Conservation (phyloP, 2,797 vertebrate species). For the Emydoidea blandingii region DNA sequence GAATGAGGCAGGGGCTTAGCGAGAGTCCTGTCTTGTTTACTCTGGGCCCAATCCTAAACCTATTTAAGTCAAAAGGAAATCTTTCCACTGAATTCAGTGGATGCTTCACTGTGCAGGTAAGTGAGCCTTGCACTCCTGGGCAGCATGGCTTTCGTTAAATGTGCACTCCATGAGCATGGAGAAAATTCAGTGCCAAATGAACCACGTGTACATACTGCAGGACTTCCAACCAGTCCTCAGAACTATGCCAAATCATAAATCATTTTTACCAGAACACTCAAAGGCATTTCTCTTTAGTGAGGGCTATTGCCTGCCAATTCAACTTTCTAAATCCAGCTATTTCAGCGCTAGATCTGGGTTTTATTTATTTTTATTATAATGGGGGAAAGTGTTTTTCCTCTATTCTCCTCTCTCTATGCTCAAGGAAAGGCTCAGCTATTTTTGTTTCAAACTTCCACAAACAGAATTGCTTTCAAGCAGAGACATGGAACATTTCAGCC, state of each 20-base stretch:
- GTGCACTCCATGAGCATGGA: not conserved
- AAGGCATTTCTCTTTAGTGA: not conserved
- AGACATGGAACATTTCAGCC: accelerated
- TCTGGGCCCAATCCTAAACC: not conserved
- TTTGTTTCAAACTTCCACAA: not conserved
- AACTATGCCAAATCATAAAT: conserved; percentile 35
- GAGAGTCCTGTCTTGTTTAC: not conserved
- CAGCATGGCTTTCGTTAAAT: not conserved
- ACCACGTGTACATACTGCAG: not conserved
- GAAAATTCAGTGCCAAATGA: not conserved
- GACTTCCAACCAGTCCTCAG: conserved; percentile 19
- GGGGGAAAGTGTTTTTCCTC: not conserved
- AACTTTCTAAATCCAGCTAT: conserved; percentile 9
- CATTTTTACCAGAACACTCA: not conserved
- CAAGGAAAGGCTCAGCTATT: not conserved
- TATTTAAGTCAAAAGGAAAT: not conserved
- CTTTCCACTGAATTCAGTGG: not conserved
- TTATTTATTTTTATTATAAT: conserved; percentile 17
- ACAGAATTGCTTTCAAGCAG: not conserved
- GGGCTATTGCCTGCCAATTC: not conserved
- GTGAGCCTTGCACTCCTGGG: not conserved
- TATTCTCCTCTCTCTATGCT: not conserved
- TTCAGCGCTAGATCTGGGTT: not conserved
- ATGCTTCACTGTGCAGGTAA: not conserved
- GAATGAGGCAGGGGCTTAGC: not conserved